Evolutionary conservation across 2,113 vertebrate genomes (phyloP), one percentile per base, ranked within the genome.

Genomic region (Anarrhichthys ocellatus): DNA sequence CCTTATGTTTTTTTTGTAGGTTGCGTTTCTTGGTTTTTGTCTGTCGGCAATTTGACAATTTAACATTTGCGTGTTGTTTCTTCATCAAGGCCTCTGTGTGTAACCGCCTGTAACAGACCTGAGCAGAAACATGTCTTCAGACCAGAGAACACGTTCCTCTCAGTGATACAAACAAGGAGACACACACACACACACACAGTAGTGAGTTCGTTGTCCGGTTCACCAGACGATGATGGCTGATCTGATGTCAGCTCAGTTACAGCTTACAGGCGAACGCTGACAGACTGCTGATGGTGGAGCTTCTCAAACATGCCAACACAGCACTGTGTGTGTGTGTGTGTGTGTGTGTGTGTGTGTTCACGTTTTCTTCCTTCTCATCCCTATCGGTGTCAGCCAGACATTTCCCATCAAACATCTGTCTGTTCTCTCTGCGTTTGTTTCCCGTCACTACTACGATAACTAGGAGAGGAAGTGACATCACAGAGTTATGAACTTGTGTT

Each of bases 281-380:
- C 88, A 89, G 63, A 89, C 67, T 89, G 88, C 88, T 87, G 88
- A 89, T 86, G 27, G 52, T 69, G 63, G 62, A 79, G 71, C 66
- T 76, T 89, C 73, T 3, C 42, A 32, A 84, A 79, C 66, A 82
- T 79, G 87, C 84, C 34, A 68, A 65, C 87, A 56, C 84, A 79
- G 87, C 87, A 73, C 38, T 75, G 54, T 74, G 44, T 61, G n/a
- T 34, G 40, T 32, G 24, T 62, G 36, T 24, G 29, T 69, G 50
- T 56, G 52, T 72, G 50, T 27, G 70, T 9, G 27, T 48, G 38
- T 56, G 34, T 71, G 42, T 52, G 42, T 71, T 36, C 18, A 18
- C 17, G 13, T 42, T 68, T 56, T 17, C 42, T 3, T 46, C 61
- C 7, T 29, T 9, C 48, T 48, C 75, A 73, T 78, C 36, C 0